phyloP scores from a whole-genome alignment of 2,797 vertebrate genomes.

The Syncerus caffer region DNA sequence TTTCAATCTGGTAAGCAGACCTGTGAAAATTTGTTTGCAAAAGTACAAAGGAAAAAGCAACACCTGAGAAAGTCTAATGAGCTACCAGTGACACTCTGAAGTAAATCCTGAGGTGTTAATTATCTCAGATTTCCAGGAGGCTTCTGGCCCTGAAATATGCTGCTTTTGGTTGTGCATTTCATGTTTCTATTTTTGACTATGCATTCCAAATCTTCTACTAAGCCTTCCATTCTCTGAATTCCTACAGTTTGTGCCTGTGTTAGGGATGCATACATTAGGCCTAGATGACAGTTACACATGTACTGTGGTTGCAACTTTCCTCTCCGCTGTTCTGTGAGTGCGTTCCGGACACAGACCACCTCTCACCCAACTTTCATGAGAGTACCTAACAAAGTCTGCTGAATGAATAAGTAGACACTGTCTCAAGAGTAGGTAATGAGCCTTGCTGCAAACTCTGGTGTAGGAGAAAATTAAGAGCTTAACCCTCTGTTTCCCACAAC shows the following conservation, averaged over 20 bases:
- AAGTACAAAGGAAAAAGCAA: slow-evolving; percentile 42
- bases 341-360: neutral
- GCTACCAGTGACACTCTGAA: neutral
- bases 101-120: slow-evolving; percentile 35
- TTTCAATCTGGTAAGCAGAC: slow-evolving; percentile 28
- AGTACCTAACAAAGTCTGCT: neutral
- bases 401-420: neutral
- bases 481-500: neutral
- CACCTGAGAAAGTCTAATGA: neutral
- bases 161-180: slow-evolving; percentile 1
- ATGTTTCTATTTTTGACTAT: neutral
- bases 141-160: neutral
- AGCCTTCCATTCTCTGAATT: neutral
- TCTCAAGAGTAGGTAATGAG: neutral
- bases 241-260: neutral
- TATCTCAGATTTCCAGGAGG: neutral
- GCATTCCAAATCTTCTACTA: neutral
- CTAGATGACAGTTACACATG: neutral
- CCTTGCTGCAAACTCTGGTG: neutral
- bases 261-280: neutral
- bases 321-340: neutral
- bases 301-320: neutral
- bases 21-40: slow-evolving; percentile 29
- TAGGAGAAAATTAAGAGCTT: neutral
- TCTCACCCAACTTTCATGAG: neutral